These are phyloP conservation scores for Drosophila suzukii DNA, from an alignment of 1,140 invertebrate genomes.

Conservation along the genomic window DNA sequence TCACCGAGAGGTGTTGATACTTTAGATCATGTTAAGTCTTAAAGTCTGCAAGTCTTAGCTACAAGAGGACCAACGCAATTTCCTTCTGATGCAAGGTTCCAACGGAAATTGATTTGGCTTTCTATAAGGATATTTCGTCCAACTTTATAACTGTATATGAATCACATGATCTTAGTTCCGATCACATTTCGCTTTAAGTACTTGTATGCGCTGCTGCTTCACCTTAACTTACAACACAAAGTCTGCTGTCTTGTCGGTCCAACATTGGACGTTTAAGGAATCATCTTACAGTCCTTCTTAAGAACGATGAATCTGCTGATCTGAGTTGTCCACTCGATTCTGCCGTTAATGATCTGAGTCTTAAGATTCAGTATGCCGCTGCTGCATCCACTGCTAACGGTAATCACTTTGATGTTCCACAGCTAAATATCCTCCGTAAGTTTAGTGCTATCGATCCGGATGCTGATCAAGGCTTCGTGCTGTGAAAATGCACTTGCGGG, in stretches of 20 bases:
- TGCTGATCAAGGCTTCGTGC: too few species aligned
- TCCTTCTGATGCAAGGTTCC: not conserved
- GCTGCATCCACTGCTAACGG: not conserved
- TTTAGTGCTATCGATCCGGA: too few species aligned
- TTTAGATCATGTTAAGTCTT: not conserved
- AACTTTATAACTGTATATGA: not conserved
- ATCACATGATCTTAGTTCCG: not conserved
- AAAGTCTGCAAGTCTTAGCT: not conserved
- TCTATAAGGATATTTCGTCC: not conserved
- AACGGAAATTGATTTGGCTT: not conserved
- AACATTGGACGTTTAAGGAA: not conserved
- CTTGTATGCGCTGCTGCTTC: not conserved
- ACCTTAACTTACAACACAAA: not conserved
- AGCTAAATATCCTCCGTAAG: not conserved
- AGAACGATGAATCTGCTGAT: not conserved
- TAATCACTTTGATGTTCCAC: not conserved
- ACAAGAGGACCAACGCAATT: not conserved
- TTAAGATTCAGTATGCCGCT: not conserved
- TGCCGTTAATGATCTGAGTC: not conserved
- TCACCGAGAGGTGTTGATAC: too few species aligned
- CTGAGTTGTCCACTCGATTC: not conserved
- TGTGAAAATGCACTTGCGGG: not conserved
- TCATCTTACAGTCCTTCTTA: not conserved
- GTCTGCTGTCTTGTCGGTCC: not conserved
- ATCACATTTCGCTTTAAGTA: too few species aligned